Percentiles rank a stretch among this genome's conserved stretches.
These are phyloP conservation scores for Zonitis immaculata DNA, from an alignment of 2,888 invertebrate genomes.

Conservation along the genomic window DNA sequence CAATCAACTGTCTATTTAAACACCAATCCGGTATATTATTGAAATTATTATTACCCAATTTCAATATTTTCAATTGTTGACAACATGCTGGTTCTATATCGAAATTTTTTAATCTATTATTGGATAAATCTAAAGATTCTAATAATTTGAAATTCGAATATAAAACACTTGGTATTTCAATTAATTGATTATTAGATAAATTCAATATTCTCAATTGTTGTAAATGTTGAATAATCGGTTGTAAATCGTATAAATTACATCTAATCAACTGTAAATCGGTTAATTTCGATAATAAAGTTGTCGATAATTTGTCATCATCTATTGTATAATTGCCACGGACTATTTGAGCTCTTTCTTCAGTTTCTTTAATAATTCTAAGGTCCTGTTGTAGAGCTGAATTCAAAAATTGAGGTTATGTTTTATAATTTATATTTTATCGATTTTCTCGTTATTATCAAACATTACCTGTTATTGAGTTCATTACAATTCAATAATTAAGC, in stretches of 20 bases:
- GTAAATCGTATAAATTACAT: conserved; percentile 9
- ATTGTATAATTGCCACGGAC: background rate
- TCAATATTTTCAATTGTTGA: conserved; percentile 2
- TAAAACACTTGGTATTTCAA: conserved; percentile 12
- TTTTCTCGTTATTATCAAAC: background rate
- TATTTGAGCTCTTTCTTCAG: background rate
- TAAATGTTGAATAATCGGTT: conserved; percentile 3
- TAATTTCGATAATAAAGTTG: background rate
- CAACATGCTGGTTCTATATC: conserved; percentile 16
- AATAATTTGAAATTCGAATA: conserved; percentile 8
- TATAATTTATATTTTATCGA: background rate
- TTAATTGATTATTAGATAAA: conserved; percentile 8
- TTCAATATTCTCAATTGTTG: conserved; percentile 10
- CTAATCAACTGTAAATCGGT: conserved; percentile 5
- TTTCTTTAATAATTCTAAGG: background rate
- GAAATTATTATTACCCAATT: conserved; percentile 8
- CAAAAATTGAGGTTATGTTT: background rate
- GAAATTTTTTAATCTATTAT: conserved; percentile 11
- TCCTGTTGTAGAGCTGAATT: background rate
- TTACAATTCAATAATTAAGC: background rate
- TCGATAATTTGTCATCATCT: background rate
- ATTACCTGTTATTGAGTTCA: background rate
- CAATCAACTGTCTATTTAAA: background rate
- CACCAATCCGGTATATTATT: conserved; percentile 14
- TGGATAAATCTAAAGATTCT: conserved; percentile 13